phyloP scores from a whole-genome alignment of 2,888 invertebrate genomes.

The Anarsia innoxiella region DNA sequence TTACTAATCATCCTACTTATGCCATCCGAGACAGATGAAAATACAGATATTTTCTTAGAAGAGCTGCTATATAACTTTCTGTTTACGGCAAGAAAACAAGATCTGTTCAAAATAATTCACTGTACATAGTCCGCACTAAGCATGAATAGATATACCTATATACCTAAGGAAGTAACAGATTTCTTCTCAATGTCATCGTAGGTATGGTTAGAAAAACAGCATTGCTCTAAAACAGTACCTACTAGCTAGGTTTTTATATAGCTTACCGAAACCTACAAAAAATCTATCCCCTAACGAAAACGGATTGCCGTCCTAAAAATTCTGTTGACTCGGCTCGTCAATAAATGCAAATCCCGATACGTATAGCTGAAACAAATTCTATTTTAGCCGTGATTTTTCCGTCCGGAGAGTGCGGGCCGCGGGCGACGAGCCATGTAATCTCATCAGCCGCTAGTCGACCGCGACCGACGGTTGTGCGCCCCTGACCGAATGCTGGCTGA shows the following conservation, averaged over 20 bases:
- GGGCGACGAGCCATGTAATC: conserved; percentile 27
- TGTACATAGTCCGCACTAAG: too few species aligned
- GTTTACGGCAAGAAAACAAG: too few species aligned
- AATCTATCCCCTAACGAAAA: not conserved
- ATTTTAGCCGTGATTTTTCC: conserved; percentile 7
- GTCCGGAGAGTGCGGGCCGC: conserved; percentile 11
- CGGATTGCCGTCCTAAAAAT: not conserved
- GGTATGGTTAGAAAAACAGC: too few species aligned
- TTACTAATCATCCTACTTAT: too few species aligned
- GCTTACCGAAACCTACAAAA: not conserved
- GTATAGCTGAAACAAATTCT: too few species aligned
- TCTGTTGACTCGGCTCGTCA: conserved; percentile 10
- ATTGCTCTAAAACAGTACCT: not conserved
- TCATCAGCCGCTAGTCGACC: conserved; percentile 22
- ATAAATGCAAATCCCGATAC: conserved; percentile 5
- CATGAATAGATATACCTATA: too few species aligned
- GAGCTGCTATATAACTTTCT: too few species aligned
- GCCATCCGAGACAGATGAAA: too few species aligned
- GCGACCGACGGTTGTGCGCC: conserved; percentile 45
- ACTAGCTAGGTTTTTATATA: not conserved
- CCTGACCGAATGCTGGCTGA: conserved; percentile 36
- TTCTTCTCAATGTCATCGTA: too few species aligned
- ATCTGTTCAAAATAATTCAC: too few species aligned
- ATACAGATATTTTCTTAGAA: too few species aligned
- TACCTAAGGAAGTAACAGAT: too few species aligned